Base-by-base conservation (phyloP, 2,113 vertebrate species). In the Phalacrocorax aristotelis region DNA sequence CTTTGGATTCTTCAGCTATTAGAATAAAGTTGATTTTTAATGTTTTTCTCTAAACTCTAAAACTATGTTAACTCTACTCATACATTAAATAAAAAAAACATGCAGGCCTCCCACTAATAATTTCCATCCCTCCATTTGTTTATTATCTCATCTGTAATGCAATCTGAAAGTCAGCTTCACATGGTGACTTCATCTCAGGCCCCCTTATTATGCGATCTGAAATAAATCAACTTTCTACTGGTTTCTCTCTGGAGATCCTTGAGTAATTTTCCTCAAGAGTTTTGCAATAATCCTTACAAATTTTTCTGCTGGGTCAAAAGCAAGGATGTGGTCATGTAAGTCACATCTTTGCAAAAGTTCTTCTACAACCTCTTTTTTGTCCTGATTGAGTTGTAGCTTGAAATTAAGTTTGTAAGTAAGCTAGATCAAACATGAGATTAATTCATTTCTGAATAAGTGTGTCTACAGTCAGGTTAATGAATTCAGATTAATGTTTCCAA, bases 181-280 rank as follows among this genome's bases (percentile, higher is more conserved):
- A 84, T 0, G 84, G 54, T 96, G 93, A 95, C 77, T 95, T 96
- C 92, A 97, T 92, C 77, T 91, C 74, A 69, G 76, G 70, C 34
- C 81, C 26, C 57, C 38, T 91, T 74, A 87, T 64, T 94, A 65
- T 91, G 52, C 2, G 16, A 91, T 85, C 66, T 79, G 65, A 95
- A 95, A 61, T 79, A 90, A 95, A 95, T 78, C 76, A 95, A 61
- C 80, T 91, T 97, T 72, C 30, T 87, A 75, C 91, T 95, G 84
- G 70, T 83, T 94, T 96, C 65, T 88, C 94, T 95, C 95, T 10
- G 5, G 93, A 94, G 93, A 93, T 69, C 54, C 38, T 89, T 65
- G 80, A 93, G 74, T 58, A 94, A 76, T 87, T 80, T 95, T 95
- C 82, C 91, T 77, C 77, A 75, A 57, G 93, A 89, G 58, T 82